phyloP scores from a whole-genome alignment of 1,140 invertebrate genomes.

The Orchestia grillus region DNA sequence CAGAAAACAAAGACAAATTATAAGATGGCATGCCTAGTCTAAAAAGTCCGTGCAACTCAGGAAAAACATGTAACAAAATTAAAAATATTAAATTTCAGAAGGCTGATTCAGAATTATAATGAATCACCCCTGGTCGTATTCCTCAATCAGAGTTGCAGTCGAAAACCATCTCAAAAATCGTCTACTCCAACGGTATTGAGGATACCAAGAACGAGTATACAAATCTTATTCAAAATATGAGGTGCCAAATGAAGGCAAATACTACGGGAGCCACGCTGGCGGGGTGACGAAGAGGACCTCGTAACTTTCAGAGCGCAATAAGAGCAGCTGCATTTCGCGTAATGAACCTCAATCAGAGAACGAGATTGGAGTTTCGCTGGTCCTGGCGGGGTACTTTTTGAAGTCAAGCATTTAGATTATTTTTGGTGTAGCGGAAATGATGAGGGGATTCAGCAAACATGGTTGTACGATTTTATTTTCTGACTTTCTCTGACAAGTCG shows the following conservation, averaged over 20 bases:
- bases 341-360: not conserved
- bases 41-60: too few species aligned
- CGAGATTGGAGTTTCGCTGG: not conserved
- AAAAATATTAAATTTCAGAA: not conserved
- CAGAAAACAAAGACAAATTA: too few species aligned
- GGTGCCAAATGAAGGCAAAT: not conserved
- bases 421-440: not conserved
- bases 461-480: not conserved
- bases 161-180: not conserved
- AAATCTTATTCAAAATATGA: not conserved
- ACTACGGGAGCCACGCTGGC: not conserved
- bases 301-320: not conserved
- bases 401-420: not conserved
- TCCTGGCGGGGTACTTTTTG: not conserved
- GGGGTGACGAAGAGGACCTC: not conserved
- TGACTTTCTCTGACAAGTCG: not conserved
- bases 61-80: not conserved
- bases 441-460: not conserved
- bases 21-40: too few species aligned
- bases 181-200: not conserved
- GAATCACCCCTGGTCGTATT: not conserved
- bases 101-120: not conserved
- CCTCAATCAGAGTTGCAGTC: not conserved
- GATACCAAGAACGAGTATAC: not conserved
- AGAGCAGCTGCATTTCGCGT: not conserved